phyloP scores from a whole-genome alignment of 1,140 invertebrate species.

The Halesus radiatus region DNA sequence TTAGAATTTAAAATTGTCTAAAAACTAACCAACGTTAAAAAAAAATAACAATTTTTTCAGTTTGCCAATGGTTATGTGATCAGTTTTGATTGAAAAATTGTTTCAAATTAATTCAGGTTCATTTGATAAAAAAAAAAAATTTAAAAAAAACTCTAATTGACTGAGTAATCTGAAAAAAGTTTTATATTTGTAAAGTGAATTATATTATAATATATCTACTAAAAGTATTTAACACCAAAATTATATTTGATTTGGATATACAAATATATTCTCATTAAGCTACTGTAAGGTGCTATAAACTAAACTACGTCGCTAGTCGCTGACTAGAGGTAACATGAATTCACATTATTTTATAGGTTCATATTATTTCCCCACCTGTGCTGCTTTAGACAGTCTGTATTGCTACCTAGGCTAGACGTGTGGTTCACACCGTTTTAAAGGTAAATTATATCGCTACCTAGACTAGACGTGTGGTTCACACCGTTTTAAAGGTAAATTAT shows the following conservation, averaged over 20 bases:
- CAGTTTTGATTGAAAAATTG: background rate
- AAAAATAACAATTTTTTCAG: too few relatives aligned
- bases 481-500: too few relatives aligned
- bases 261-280: background rate
- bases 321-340: too few relatives aligned
- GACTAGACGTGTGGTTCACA: too few relatives aligned
- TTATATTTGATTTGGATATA: slow-evolving; percentile 11
- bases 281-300: background rate
- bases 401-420: too few relatives aligned
- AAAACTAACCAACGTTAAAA: too few relatives aligned
- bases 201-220: background rate
- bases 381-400: too few relatives aligned
- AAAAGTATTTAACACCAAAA: background rate
- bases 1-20: background rate
- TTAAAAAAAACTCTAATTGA: background rate
- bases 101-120: background rate
- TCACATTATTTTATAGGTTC: too few relatives aligned
- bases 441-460: too few relatives aligned
- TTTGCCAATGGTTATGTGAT: background rate
- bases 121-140: background rate
- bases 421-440: too few relatives aligned
- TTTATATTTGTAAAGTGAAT: slow-evolving; percentile 14
- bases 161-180: background rate
- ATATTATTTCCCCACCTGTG: too few relatives aligned
- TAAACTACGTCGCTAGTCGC: background rate